Conservation (phyloP, 2,888 invertebrate genomes). For the Zygaena filipendulae region DNA sequence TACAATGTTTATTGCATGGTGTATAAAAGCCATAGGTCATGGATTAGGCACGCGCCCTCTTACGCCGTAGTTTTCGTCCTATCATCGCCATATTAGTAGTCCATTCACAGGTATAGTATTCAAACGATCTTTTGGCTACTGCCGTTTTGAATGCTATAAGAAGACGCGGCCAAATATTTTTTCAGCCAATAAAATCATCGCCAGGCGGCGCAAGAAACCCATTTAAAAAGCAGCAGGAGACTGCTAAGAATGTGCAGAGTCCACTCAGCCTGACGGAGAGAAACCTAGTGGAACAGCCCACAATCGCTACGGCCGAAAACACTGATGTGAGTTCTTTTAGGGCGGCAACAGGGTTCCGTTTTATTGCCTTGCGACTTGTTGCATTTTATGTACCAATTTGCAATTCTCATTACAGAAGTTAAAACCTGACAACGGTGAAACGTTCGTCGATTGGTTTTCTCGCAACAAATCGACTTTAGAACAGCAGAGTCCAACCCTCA, state of each 20-base stretch:
- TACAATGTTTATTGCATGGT: no score
- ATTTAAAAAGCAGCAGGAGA: slow-evolving; percentile 56
- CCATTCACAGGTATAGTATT: no score
- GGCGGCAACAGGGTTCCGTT: no score
- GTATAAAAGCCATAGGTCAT: no score
- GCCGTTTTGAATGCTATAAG: no score
- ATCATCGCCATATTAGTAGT: no score
- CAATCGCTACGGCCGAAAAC: slow-evolving; percentile 26
- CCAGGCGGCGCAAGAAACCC: slow-evolving; percentile 53
- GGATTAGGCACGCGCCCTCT: no score
- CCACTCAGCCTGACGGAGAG: slow-evolving; percentile 52
- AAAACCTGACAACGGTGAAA: slow-evolving; percentile 47
- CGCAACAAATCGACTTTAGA: slow-evolving; percentile 67
- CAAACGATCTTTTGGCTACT: no score
- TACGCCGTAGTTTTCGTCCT: no score
- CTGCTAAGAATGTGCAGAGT: slow-evolving; percentile 32
- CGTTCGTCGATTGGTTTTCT: slow-evolving; percentile 71
- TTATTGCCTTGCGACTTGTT: no score
- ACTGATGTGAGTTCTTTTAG: slow-evolving; percentile 44
- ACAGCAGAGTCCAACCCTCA: slow-evolving; percentile 63
- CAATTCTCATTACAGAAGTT: slow-evolving; percentile 31
- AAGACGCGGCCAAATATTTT: no score
- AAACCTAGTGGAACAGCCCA: slow-evolving; percentile 40
- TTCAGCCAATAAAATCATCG: slow-evolving; percentile 52
- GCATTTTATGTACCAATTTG: no score